Evolutionary conservation across 1,140 invertebrate genomes (phyloP), one percentile per base, ranked within the genome.

Genomic region (Pomphorhynchus laevis): DNA sequence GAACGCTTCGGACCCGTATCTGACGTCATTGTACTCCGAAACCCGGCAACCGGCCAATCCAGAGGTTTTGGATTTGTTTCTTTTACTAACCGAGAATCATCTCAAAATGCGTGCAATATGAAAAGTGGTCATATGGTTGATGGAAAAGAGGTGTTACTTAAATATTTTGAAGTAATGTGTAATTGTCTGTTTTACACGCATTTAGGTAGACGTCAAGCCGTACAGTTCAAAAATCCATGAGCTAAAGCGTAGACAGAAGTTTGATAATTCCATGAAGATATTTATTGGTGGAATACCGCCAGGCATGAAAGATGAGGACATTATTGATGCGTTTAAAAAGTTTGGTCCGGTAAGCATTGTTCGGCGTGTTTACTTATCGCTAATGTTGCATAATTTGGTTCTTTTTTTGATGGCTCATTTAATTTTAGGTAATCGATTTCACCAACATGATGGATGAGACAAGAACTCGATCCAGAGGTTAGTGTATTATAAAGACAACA

Each of bases 11-110:
- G 4, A n/a, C 8, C 34, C 31, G 34, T 64, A 50, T 53, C 69
- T 67, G 54, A 53, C 48, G 41, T 49, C 39, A 53, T 55, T 62
- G 35, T 29, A 35, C 21, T 40, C 39, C 20, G 37, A 43, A 20
- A 45, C 42, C 14, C 39, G 29, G 25, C 32, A 45, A 32, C 47
- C 45, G 20, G 45, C 39, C 25, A 12, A 12, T 29, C 25, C 2
- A 9, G 25, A 3, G 11, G 25, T 8, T 29, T 29, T 29, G 25
- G 25, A 3, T 29, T 29, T 29, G 25, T 29, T 3, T 14, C 11
- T 12, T 29, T 29, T 29, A 3, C 5, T 12, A 29, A 9, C 17
- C 18, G 18, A 9, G 24, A 39, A 18, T 39, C 37, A 18, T 24
- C 37, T n/a, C 24, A 39, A 16, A 39, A 29, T 24, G 37, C 37